phyloP scores from a whole-genome alignment of 23 tunicate species.

The Styela clava region DNA sequence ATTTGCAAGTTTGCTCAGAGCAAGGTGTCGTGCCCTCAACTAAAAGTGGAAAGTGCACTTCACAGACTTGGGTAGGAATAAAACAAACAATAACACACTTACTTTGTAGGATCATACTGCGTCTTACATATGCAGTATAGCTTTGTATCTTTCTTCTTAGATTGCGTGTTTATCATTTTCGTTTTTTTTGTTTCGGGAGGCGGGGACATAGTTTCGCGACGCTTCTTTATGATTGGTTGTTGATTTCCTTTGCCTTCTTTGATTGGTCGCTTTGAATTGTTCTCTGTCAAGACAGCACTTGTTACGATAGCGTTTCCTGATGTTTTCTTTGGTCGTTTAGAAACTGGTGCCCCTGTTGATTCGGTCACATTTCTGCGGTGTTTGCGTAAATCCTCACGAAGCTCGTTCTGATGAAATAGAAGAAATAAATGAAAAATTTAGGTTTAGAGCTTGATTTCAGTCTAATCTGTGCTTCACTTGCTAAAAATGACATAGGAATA shows the following conservation, averaged over 20 bases:
- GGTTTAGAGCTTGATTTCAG: too few species aligned
- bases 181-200: conserved; percentile 35
- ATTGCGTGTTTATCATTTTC: conserved; percentile 50
- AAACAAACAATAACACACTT: too few species aligned
- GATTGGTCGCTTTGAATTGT: conserved; percentile 14
- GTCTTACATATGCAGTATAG: conserved; percentile 81
- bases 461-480: too few species aligned
- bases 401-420: conserved; percentile 54
- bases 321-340: conserved; percentile 15
- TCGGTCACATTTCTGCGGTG: background rate
- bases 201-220: conserved; percentile 18
- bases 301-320: conserved; percentile 8
- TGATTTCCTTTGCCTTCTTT: background rate
- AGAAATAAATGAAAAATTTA: too few species aligned
- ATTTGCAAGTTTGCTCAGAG: too few species aligned
- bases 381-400: conserved; percentile 57
- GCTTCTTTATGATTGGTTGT: conserved; percentile 9
- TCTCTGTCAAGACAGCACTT: conserved; percentile 4
- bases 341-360: background rate
- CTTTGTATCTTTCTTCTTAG: conserved; percentile 31
- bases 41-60: too few species aligned
- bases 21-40: too few species aligned
- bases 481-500: too few species aligned
- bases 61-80: too few species aligned
- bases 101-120: conserved; percentile 83